Percentiles rank a stretch among this genome's conserved stretches.
Conservation (phyloP, 2,113 vertebrate genomes). For the Machaerirhynchus nigripectus region DNA sequence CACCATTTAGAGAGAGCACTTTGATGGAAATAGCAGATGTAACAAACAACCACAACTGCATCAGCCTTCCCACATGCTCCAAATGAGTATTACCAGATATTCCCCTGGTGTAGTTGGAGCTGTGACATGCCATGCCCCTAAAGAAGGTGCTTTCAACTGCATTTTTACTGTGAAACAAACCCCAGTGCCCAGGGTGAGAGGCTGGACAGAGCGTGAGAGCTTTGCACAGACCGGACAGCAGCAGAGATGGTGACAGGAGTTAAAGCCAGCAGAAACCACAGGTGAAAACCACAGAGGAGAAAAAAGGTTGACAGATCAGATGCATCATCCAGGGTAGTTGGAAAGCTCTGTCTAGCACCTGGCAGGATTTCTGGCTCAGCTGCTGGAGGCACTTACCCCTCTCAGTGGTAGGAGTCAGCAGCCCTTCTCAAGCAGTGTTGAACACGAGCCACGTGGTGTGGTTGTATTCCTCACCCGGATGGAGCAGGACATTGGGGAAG, state of each 20-base stretch:
- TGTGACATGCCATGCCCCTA: neutral
- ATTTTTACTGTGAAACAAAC: neutral
- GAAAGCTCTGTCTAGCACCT: neutral
- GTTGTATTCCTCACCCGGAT: slow-evolving; percentile 80
- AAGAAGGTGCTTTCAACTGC: neutral
- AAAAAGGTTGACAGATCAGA: neutral
- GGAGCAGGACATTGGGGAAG: slow-evolving; percentile 83
- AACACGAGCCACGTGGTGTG: slow-evolving; percentile 85
- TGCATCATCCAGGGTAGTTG: neutral
- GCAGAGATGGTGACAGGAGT: neutral
- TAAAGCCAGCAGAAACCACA: neutral
- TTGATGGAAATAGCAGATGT: neutral
- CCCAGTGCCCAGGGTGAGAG: neutral
- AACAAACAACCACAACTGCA: neutral
- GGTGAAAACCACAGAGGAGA: neutral
- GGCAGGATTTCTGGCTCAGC: neutral
- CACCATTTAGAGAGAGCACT: neutral
- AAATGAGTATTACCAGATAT: neutral
- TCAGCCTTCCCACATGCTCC: neutral
- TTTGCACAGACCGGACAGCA: neutral
- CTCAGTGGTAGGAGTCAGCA: neutral
- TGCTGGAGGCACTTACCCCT: neutral
- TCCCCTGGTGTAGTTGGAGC: neutral
- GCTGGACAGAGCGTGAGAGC: neutral
- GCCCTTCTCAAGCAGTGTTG: slow-evolving; percentile 45